phyloP scores from a whole-genome alignment of 2,888 invertebrate genomes.

The Polymixis lichenea region DNA sequence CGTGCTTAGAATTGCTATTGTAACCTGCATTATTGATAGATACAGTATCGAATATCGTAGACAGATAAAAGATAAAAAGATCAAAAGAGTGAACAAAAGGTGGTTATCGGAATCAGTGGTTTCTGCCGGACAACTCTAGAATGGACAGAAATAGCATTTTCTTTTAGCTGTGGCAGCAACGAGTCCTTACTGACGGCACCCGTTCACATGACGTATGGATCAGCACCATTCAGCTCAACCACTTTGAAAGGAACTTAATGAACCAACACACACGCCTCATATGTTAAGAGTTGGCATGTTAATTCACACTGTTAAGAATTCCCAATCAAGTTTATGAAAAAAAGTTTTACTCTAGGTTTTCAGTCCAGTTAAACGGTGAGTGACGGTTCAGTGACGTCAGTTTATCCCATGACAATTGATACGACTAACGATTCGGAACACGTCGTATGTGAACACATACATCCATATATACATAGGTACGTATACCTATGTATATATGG shows the following conservation, averaged over 20 bases:
- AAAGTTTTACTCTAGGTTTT: neutral
- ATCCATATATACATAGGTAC: no score
- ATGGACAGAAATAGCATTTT: neutral
- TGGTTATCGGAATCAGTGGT: neutral
- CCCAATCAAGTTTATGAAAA: neutral
- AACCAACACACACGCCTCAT: neutral
- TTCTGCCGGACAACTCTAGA: neutral
- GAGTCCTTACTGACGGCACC: no score
- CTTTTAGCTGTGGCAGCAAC: neutral
- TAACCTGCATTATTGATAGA: conserved; percentile 7
- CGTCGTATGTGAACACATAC: conserved; percentile 17
- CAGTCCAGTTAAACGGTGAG: conserved; percentile 11
- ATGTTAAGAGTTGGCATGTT: neutral
- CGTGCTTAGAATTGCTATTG: conserved; percentile 12
- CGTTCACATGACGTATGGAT: no score
- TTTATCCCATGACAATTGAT: conserved; percentile 55
- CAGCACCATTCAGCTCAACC: no score
- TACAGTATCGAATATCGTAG: neutral
- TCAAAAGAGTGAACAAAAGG: neutral
- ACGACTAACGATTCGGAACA: conserved; percentile 57
- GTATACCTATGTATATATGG: neutral
- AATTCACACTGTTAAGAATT: neutral
- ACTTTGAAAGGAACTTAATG: no score
- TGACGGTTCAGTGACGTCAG: conserved; percentile 39
- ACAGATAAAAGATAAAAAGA: neutral